These are phyloP conservation scores for Hydrozoanthus gracilis DNA, from an alignment of 92 coral and sea anemone species.

Conservation along the genomic window DNA sequence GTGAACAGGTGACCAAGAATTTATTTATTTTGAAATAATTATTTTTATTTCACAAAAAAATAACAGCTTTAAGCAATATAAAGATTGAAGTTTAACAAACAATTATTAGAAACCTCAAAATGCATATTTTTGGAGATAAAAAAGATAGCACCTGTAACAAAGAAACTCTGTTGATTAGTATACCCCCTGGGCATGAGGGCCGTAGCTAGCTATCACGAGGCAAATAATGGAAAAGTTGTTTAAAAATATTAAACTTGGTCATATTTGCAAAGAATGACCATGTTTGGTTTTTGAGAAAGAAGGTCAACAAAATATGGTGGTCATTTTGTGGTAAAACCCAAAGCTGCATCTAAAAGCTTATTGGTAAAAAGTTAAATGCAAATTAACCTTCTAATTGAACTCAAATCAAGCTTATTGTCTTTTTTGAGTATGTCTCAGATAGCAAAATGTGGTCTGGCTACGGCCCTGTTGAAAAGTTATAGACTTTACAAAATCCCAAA, in stretches of 20 bases:
- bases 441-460: not conserved
- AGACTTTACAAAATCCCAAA: not conserved
- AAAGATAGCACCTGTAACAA: not conserved
- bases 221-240: not conserved
- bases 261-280: too few relatives aligned
- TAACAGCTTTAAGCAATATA: too few relatives aligned
- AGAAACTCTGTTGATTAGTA: not conserved
- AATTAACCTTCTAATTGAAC: not conserved
- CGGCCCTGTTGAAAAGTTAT: not conserved
- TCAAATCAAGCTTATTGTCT: not conserved
- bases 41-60: not conserved
- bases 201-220: constrained; percentile 24
- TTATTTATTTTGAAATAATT: not conserved
- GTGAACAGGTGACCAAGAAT: not conserved
- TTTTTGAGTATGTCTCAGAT: constrained; percentile 7
- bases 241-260: too few relatives aligned
- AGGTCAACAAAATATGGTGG: not conserved
- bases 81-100: too few relatives aligned
- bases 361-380: not conserved
- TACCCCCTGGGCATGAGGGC: constrained; percentile 32
- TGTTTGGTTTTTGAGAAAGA: too few relatives aligned
- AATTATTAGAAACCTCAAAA: too few relatives aligned
- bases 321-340: not conserved
- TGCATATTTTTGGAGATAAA: too few relatives aligned
- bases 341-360: not conserved